Evolutionary conservation across 2,797 vertebrate genomes (phyloP).

Genomic region (Gallinago solitaria): DNA sequence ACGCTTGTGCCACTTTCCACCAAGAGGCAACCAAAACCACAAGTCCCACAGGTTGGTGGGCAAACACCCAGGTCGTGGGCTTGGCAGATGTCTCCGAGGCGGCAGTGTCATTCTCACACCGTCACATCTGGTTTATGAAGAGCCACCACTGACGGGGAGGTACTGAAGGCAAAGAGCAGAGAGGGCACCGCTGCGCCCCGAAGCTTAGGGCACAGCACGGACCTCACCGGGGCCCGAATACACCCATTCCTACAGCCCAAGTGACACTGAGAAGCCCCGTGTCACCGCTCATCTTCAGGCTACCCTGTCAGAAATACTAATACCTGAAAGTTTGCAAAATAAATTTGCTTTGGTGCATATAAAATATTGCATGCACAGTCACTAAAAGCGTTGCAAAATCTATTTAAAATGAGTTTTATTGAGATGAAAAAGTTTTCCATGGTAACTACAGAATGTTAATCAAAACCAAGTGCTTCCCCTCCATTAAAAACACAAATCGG

Average conservation of each 20-base stretch:
- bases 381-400: conserved; percentile 49
- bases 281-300: background rate
- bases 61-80: background rate
- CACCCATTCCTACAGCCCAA: background rate
- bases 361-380: background rate
- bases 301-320: background rate
- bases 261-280: background rate
- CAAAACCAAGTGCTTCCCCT: conserved; percentile 60
- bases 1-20: background rate
- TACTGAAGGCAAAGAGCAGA: background rate
- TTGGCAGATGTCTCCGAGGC: background rate
- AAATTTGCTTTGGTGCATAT: background rate
- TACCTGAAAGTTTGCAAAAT: background rate
- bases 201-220: background rate
- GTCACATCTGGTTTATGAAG: background rate
- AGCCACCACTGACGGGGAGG: background rate
- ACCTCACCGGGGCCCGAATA: background rate
- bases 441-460: conserved; percentile 54
- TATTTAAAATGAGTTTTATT: conserved; percentile 69
- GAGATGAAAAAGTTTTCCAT: conserved; percentile 50
- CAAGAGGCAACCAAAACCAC: background rate
- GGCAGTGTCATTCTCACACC: background rate
- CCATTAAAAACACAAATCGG: conserved; percentile 29
- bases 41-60: background rate
- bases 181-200: background rate